Conservation (phyloP, 1,140 invertebrate species). For the Caerostris extrusa region DNA sequence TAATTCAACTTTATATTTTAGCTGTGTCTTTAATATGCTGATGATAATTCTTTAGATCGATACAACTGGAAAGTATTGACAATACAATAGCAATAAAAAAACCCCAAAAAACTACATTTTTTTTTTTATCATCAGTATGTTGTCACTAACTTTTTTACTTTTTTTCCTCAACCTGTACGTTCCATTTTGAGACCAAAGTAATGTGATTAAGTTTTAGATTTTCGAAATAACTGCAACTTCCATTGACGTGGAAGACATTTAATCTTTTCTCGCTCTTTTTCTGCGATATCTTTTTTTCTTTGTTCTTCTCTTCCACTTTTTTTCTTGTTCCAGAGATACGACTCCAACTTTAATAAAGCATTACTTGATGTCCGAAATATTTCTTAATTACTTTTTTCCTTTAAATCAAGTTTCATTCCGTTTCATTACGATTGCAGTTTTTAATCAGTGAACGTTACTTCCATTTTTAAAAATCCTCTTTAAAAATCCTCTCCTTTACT, state of each 20-base stretch:
- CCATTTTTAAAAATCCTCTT: background rate
- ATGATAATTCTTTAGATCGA: too few species aligned
- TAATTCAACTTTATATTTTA: too few species aligned
- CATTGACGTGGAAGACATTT: conserved; percentile 15
- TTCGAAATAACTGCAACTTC: background rate
- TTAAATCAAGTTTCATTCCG: background rate
- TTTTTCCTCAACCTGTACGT: background rate
- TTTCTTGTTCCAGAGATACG: background rate
- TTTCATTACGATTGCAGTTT: background rate
- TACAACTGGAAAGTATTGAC: too few species aligned
- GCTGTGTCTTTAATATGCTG: background rate
- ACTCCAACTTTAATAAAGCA: background rate
- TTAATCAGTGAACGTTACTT: background rate
- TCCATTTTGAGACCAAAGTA: background rate
- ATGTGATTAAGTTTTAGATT: background rate
- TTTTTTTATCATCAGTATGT: background rate
- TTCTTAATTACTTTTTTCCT: conserved; percentile 17
- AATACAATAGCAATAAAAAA: too few species aligned
- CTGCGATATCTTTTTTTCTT: background rate
- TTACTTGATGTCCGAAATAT: background rate
- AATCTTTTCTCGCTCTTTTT: background rate
- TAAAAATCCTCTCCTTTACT: too few species aligned
- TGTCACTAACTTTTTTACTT: background rate
- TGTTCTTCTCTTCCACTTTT: background rate
- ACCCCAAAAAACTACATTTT: background rate